Evolutionary conservation across 2,888 invertebrate genomes (phyloP).

Genomic region (Pterostichus niger): DNA sequence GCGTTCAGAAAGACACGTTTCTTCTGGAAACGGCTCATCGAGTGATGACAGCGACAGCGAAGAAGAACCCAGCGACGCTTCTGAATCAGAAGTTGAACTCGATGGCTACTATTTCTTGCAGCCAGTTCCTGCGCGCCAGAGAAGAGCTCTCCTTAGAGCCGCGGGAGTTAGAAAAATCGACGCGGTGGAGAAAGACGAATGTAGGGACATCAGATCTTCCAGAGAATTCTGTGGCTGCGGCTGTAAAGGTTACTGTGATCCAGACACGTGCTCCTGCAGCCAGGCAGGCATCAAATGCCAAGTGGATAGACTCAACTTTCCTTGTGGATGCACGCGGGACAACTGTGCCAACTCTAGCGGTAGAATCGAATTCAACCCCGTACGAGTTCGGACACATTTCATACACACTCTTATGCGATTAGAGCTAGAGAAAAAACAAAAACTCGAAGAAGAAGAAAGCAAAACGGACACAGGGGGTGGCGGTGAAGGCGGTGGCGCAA

Average conservation of each 20-base stretch:
- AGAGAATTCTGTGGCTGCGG: slow-evolving; percentile 96
- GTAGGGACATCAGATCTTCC: slow-evolving; percentile 93
- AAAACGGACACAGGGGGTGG: slow-evolving; percentile 78
- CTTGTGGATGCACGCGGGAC: slow-evolving; percentile 97
- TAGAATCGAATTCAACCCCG: slow-evolving; percentile 97
- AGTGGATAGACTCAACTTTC: slow-evolving; percentile 97
- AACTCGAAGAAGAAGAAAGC: slow-evolving; percentile 80
- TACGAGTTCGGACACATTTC: slow-evolving; percentile 96
- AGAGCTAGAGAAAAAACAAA: slow-evolving; percentile 91
- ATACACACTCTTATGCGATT: slow-evolving; percentile 97
- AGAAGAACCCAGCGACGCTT: slow-evolving; percentile 89
- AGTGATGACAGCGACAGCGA: slow-evolving; percentile 92
- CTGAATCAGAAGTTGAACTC: slow-evolving; percentile 91
- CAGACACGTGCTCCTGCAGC: slow-evolving; percentile 96
- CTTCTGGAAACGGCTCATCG: slow-evolving; percentile 79
- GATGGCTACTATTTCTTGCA: slow-evolving; percentile 95
- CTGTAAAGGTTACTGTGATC: slow-evolving; percentile 96
- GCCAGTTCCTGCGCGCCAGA: slow-evolving; percentile 94
- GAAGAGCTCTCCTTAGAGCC: slow-evolving; percentile 92
- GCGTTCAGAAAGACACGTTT: slow-evolving; percentile 83
- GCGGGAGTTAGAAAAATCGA: slow-evolving; percentile 97
- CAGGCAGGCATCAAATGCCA: slow-evolving; percentile 98
- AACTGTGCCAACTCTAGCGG: slow-evolving; percentile 96
- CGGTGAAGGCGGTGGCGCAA: slow-evolving; percentile 73
- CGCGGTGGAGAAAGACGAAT: slow-evolving; percentile 95